Evolutionary conservation across 2,888 invertebrate species (phyloP), one percentile per base, ranked within the genome.

Genomic region (Idaea dimidiata): DNA sequence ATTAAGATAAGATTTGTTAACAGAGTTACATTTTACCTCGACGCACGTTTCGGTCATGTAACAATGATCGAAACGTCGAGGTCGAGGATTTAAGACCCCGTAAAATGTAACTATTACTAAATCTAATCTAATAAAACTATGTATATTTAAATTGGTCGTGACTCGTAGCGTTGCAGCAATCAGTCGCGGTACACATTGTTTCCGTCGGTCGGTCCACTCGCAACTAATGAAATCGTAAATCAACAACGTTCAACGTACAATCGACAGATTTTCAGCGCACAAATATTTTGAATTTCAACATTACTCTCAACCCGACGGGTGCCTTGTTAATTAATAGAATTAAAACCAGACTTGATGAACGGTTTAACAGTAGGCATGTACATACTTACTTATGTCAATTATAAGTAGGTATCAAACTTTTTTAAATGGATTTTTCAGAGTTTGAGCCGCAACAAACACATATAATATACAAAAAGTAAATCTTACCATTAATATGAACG

Each of bases 181-280:
- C 85, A 83, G 81, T 77, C 69, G 70, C 63, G 69, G 63, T 68
- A 69, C 63, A 66, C 63, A 79, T 80, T 82, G 82, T 79, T 78
- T 70, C 78, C 78, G 78, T 79, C 75, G 77, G 79, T 79, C 81
- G 77, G 79, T 79, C 81, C 74, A 75, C 76, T 77, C 73, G 78
- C 79, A 81, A 85, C 85, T 88, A 89, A 89, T 89, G 89, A 89
- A 89, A 88, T 87, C 87, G 85, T 90, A 89, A 89, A 89, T 90
- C 89, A 89, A 88, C 86, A 80, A 72, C 67, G 76, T 73, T 79
- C 80, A 78, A 75, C 81, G 75, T 79, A 82, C 84, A 85, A 69
- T 87, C 84, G 86, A 88, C 87, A 83, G 83, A 84, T 84, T 85
- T 82, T 75, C 81, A 77, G 75, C 74, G 75, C 73, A 75, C 73